Evolutionary conservation across 2,797 vertebrate species (phyloP).

Genomic region (Kryptolebias ocellatus): DNA sequence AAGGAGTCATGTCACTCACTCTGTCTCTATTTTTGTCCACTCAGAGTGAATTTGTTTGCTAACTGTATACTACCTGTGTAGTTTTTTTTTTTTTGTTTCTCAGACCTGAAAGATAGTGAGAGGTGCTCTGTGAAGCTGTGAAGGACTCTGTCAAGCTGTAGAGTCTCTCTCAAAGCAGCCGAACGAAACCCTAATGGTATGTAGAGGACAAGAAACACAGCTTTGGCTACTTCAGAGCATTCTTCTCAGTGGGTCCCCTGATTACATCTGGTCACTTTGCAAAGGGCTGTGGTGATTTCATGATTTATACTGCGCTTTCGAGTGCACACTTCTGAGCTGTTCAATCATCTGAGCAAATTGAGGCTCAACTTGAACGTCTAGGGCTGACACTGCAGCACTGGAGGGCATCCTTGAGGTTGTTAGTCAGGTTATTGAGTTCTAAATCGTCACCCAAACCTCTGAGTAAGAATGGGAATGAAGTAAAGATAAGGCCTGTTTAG

Average conservation of each 20-base stretch:
- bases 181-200: constrained; percentile 4
- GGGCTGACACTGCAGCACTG: constrained; percentile 3
- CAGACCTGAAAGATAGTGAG: constrained; percentile 20
- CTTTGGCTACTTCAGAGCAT: constrained; percentile 23
- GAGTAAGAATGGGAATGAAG: not conserved
- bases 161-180: constrained; percentile 3
- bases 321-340: constrained; percentile 44
- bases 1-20: constrained; percentile 12
- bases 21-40: constrained; percentile 6
- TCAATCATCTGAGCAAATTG: constrained; percentile 43
- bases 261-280: constrained; percentile 45
- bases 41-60: constrained; percentile 36
- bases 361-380: constrained; percentile 20
- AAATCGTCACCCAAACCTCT: not conserved
- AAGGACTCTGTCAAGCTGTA: constrained; percentile 19
- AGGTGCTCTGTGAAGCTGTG: constrained; percentile 24
- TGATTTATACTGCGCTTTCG: constrained; percentile 42
- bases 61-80: constrained; percentile 23
- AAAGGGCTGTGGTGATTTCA: constrained; percentile 48
- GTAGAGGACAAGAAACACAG: constrained; percentile 27
- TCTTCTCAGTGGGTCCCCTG: constrained; percentile 35
- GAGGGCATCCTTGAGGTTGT: constrained; percentile 10
- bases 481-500: not conserved
- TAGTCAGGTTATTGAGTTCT: constrained; percentile 2
- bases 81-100: constrained; percentile 15